Conservation (phyloP, 2,797 vertebrate species). For the Spinus olivaceus region DNA sequence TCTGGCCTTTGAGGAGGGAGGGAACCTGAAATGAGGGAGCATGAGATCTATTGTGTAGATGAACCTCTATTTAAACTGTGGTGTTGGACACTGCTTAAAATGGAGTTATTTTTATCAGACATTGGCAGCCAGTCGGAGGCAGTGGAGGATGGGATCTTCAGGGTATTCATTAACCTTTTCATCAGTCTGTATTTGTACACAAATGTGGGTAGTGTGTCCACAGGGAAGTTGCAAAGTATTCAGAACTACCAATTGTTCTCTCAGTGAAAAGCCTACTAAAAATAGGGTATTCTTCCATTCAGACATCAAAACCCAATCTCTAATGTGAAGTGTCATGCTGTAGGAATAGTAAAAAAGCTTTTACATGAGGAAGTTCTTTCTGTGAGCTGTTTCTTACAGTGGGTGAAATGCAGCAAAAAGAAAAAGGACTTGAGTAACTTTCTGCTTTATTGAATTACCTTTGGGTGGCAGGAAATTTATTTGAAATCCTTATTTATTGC, state of each 20-base stretch:
- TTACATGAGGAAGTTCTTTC: slow-evolving; percentile 62
- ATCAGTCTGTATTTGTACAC: background rate
- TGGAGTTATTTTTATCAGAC: background rate
- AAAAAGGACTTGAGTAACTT: background rate
- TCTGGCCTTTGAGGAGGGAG: background rate
- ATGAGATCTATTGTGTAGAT: background rate
- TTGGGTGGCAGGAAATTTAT: background rate
- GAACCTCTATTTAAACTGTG: background rate
- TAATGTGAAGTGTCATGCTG: slow-evolving; percentile 70
- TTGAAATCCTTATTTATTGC: slow-evolving; percentile 5
- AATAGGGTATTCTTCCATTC: slow-evolving; percentile 56
- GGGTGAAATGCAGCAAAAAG: background rate
- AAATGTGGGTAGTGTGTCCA: background rate
- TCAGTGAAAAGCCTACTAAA: slow-evolving; percentile 10
- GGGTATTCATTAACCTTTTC: background rate
- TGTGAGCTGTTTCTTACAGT: background rate
- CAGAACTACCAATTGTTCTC: background rate
- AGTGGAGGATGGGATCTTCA: background rate
- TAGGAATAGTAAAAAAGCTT: slow-evolving; percentile 68
- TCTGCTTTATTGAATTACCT: slow-evolving; percentile 10
- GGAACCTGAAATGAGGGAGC: background rate
- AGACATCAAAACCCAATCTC: slow-evolving; percentile 60
- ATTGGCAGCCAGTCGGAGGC: accelerated
- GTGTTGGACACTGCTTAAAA: background rate
- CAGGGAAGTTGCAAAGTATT: background rate